A percentile compares a stretch with the other conserved stretches of the same genome.
phyloP scores from a whole-genome alignment of 2,797 vertebrate species.

The Lindbergichthys nudifrons region DNA sequence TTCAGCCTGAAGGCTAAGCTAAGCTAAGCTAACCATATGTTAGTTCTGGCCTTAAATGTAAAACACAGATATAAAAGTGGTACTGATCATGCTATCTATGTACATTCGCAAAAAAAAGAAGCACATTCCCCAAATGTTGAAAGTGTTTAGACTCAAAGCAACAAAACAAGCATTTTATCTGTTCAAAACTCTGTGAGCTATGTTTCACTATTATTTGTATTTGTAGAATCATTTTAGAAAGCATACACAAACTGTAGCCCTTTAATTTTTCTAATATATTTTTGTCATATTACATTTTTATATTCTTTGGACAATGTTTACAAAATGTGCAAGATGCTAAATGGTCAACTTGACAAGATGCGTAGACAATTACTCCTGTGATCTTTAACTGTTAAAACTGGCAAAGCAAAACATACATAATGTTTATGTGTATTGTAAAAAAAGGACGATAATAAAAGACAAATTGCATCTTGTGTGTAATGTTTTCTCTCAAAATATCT shows the following conservation, averaged over 20 bases:
- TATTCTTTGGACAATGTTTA: slow-evolving; percentile 56
- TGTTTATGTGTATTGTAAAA: slow-evolving; percentile 41
- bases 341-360: slow-evolving; percentile 38
- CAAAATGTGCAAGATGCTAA: slow-evolving; percentile 45
- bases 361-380: slow-evolving; percentile 22
- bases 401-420: slow-evolving; percentile 17
- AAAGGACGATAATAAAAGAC: slow-evolving; percentile 48
- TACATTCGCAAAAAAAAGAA: background rate
- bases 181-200: slow-evolving; percentile 15
- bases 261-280: slow-evolving; percentile 11
- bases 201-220: slow-evolving; percentile 5
- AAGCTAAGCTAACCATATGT: background rate
- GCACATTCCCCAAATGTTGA: slow-evolving; percentile 3
- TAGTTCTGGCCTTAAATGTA: background rate
- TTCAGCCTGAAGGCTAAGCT: background rate
- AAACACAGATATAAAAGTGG: background rate
- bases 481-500: slow-evolving; percentile 39
- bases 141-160: slow-evolving; percentile 1
- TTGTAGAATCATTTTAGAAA: background rate
- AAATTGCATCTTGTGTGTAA: slow-evolving; percentile 5
- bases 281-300: slow-evolving; percentile 11
- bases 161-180: slow-evolving; percentile 22
- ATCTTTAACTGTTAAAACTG: slow-evolving; percentile 40
- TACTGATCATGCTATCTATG: background rate
- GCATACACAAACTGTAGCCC: background rate